Percentiles rank a stretch among this genome's conserved stretches.
These are phyloP conservation scores for Halotydeus destructor DNA, from an alignment of 1,140 invertebrate species.

Conservation along the genomic window DNA sequence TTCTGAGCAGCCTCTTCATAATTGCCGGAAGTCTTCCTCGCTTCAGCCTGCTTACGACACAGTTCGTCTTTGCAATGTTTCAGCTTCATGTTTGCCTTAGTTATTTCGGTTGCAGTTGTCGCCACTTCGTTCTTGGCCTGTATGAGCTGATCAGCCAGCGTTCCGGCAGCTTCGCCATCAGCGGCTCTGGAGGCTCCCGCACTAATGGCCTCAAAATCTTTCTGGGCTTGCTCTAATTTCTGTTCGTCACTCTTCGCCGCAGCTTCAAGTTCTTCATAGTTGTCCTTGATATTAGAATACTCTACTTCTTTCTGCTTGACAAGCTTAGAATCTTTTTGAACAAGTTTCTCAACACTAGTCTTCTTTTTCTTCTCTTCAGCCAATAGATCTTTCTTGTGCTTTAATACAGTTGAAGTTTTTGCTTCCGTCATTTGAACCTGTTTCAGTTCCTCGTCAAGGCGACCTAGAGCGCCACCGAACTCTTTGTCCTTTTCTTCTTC, in stretches of 20 bases:
- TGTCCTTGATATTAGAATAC: constrained; percentile 37
- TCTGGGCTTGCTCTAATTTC: constrained; percentile 46
- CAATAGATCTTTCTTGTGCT: constrained; percentile 43
- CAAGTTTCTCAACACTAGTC: constrained; percentile 41
- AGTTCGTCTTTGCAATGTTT: constrained; percentile 44
- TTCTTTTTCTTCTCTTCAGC: constrained; percentile 44
- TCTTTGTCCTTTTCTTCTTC: constrained; percentile 26
- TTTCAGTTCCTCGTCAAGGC: constrained; percentile 41
- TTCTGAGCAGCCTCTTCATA: constrained; percentile 41
- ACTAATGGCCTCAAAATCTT: constrained; percentile 56
- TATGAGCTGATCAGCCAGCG: constrained; percentile 65
- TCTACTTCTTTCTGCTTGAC: constrained; percentile 36
- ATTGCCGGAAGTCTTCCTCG: constrained; percentile 43
- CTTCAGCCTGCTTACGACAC: constrained; percentile 40
- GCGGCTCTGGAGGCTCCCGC: constrained; percentile 53
- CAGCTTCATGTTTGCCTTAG: constrained; percentile 53
- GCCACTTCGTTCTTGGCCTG: constrained; percentile 44
- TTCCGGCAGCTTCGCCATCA: constrained; percentile 55
- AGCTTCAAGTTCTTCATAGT: constrained; percentile 45
- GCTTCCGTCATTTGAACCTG: constrained; percentile 43
- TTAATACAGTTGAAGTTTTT: constrained; percentile 38
- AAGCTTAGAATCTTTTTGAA: constrained; percentile 31
- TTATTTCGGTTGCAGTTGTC: constrained; percentile 53
- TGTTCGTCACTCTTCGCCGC: constrained; percentile 42
- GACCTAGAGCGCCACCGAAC: constrained; percentile 36